Base-by-base conservation (phyloP, 2,797 vertebrate genomes). In the Denticeps clupeoides region DNA sequence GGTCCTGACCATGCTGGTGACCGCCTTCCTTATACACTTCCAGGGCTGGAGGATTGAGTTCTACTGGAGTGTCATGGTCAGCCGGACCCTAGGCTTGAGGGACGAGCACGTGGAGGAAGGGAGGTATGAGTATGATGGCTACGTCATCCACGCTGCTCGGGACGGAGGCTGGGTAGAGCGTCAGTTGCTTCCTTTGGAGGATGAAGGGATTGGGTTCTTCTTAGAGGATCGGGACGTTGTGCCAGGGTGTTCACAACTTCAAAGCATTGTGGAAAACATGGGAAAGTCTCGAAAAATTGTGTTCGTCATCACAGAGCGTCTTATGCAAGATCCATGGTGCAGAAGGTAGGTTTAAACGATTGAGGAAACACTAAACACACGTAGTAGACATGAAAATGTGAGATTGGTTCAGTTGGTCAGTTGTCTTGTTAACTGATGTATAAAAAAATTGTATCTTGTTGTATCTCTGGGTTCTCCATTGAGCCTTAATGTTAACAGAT, bases 31-130 rank as follows among this genome's bases (percentile, higher is more conserved):
- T 2, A 49, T 86, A 33, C 87, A 87, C 13, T 92, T 93, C 55
- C 85, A 95, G 15, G 90, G 90, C 9, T 99, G 93, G 94, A 89
- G 89, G 62, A 81, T 97, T 63, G 74, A 79, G 56, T 99, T 97
- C 65, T 89, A 88, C 37, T 94, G 89, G 85, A 90, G 84, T 60
- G 73, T 95, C 60, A 32, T 81, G 19, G 73, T 91, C 41, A 91
- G 86, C 60, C 82, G 85, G 51, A 71, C 81, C 5, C 74, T 99
- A 2, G 92, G 93, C 4, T 83, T 89, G 53, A 88, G 81, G 37
- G 87, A 94, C 21, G 71, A 83, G 58, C 81, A 63, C 3, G 66
- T 59, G 10, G 66, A 68, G 8, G 72, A 82, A 44, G 72, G 74
- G 40, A 71, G 78, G 19, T 93, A 82, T 65, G 35, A 76, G 43